phyloP scores from a whole-genome alignment of 1,140 invertebrate genomes.

The Drosophila leontia region DNA sequence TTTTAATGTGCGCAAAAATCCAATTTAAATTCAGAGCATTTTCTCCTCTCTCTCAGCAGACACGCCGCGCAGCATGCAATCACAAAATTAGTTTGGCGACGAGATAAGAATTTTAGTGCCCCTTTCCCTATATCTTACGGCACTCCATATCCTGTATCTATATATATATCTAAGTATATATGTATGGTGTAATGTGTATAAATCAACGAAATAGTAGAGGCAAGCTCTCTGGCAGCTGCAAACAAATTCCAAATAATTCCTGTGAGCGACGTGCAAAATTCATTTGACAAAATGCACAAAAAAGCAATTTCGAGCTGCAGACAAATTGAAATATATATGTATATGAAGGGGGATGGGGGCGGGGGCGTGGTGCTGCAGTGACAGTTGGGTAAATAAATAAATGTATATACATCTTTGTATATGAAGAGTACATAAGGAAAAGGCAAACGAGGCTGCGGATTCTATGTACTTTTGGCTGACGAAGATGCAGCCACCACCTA shows the following conservation, averaged over 20 bases:
- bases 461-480: slow-evolving; percentile 34
- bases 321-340: slow-evolving; percentile 76
- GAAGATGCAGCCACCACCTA: slow-evolving; percentile 81
- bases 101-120: slow-evolving; percentile 81
- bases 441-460: slow-evolving; percentile 16
- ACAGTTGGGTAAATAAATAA: slow-evolving; percentile 79
- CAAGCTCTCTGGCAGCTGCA: slow-evolving; percentile 51
- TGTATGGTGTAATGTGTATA: slow-evolving; percentile 71
- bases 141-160: not conserved
- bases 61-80: slow-evolving; percentile 70
- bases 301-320: slow-evolving; percentile 82
- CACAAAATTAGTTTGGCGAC: slow-evolving; percentile 81
- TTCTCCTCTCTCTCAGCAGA: slow-evolving; percentile 33
- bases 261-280: slow-evolving; percentile 81
- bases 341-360: slow-evolving; percentile 9
- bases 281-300: slow-evolving; percentile 84
- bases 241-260: slow-evolving; percentile 83
- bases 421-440: slow-evolving; percentile 42
- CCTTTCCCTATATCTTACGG: slow-evolving; percentile 10
- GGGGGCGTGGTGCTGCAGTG: slow-evolving; percentile 65
- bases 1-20: slow-evolving; percentile 83
- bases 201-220: slow-evolving; percentile 68
- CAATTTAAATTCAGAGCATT: slow-evolving; percentile 83
- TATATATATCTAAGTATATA: slow-evolving; percentile 9
- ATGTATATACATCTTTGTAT: slow-evolving; percentile 17